Base-by-base conservation (phyloP, 2,113 vertebrate species). In the Pituophis catenifer region DNA sequence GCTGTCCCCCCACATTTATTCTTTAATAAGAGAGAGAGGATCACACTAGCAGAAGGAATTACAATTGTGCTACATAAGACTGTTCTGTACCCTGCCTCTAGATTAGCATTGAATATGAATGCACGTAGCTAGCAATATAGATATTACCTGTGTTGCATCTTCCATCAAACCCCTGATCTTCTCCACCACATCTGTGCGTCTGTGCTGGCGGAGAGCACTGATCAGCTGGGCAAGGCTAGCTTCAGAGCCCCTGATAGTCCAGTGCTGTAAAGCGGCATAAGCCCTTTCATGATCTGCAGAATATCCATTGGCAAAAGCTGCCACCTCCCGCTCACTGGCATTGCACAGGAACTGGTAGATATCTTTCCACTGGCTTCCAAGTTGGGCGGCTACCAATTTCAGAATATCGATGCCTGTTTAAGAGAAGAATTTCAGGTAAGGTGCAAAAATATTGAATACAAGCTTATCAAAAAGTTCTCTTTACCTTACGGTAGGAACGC, bases 221-320 rank as follows among this genome's bases (percentile, higher is more conserved):
- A 99, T 99, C 87, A 99, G 97, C 96, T 99, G 99, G 52, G 99
- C 99, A n/a, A 99, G 98, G 97, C 99, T 99, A 97, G 99, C 99
- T 92, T 99, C 99, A 0, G 98, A 97, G 90, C 99, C 99, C 0
- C 99, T 98, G 95, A 99, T 98, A 94, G 98, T 99, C 99, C 99
- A 99, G 97, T 99, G 99, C 97, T 99, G 99, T 95, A 99, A 96
- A 0, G 99, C 99, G 0, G 99, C 99, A 0, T 99, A 99, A 10
- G 99, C 99, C 0, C 98, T 97, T 95, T 99, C 99, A 0, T 98
- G 98, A 95, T 99, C 99, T 0, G 98, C 98, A 0, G 98, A 95
- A 94, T 99, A 99, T 54, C 98, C 98, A 0, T 98, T 99, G 96
- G 99, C 99, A 96, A 99, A 99, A 11, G 99, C 99, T 0, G 99